phyloP scores from a whole-genome alignment of 2,113 vertebrate species.

The Vulpes lagopus region DNA sequence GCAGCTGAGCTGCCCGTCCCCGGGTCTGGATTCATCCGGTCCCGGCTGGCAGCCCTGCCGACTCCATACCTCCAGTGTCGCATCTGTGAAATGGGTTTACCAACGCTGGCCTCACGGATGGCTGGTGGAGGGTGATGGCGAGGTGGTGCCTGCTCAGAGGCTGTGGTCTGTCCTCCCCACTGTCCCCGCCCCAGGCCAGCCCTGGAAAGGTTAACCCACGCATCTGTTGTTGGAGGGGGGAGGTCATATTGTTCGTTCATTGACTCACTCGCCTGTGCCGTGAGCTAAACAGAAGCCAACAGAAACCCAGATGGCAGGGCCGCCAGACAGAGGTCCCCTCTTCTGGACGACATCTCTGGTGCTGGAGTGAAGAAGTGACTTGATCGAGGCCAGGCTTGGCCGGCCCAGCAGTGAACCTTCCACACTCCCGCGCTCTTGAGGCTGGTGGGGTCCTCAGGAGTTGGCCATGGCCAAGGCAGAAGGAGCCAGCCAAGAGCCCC shows the following conservation, averaged over 20 bases:
- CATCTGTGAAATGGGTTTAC: background rate
- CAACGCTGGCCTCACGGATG: accelerated
- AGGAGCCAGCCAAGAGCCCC: background rate
- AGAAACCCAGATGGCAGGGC: background rate
- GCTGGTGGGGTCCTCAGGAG: background rate
- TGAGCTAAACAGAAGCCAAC: background rate
- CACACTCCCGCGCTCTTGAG: accelerated
- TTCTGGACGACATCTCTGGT: accelerated
- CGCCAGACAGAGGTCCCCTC: background rate
- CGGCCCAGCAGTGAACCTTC: accelerated
- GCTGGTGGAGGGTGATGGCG: accelerated
- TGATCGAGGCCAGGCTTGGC: background rate
- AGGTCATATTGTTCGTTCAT: accelerated
- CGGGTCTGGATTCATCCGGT: accelerated
- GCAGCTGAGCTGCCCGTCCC: too few relatives aligned
- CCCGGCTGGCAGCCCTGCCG: background rate
- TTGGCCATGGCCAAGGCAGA: background rate
- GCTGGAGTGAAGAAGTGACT: background rate
- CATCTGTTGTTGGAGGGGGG: accelerated
- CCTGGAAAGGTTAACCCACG: background rate
- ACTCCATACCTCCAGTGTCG: background rate
- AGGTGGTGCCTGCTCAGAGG: too few relatives aligned
- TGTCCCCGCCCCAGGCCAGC: background rate
- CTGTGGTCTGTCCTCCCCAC: accelerated
- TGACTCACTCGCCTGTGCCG: accelerated